A percentile compares a stretch with the other conserved stretches of the same genome.
These are phyloP conservation scores for Rhinogobius similis DNA, from an alignment of 2,113 vertebrate genomes.

Conservation along the genomic window DNA sequence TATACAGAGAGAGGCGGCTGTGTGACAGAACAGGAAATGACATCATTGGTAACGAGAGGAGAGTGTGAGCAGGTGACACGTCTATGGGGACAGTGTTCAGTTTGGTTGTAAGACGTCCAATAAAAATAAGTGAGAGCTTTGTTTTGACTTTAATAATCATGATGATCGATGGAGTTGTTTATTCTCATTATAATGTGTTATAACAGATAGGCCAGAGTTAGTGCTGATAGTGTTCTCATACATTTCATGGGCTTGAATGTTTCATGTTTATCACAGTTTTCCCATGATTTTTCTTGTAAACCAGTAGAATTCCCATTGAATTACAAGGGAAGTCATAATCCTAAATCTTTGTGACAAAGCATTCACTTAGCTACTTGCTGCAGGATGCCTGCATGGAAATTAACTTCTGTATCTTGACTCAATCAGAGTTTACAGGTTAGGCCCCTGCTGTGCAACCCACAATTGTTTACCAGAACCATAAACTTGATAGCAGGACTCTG, in stretches of 20 bases:
- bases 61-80: constrained; percentile 2
- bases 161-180: constrained; percentile 17
- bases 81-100: constrained; percentile 10
- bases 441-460: constrained; percentile 57
- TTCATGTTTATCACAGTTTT: constrained; percentile 37
- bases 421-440: constrained; percentile 62
- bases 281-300: constrained; percentile 42
- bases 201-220: constrained; percentile 13
- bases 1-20: background rate
- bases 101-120: constrained; percentile 19
- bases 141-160: background rate
- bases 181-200: constrained; percentile 7
- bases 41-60: background rate
- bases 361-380: constrained; percentile 54
- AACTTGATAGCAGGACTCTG: constrained; percentile 55
- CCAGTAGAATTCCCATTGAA: constrained; percentile 56
- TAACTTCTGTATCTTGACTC: constrained; percentile 62
- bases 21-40: constrained; percentile 3
- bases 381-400: constrained; percentile 57
- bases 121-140: constrained; percentile 3
- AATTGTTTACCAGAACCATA: constrained; percentile 68
- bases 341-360: constrained; percentile 57
- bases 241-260: constrained; percentile 19
- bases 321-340: constrained; percentile 48
- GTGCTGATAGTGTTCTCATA: background rate